Percentiles rank a stretch among this genome's conserved stretches.
These are phyloP conservation scores for Holocentrus rufus DNA, from an alignment of 2,797 vertebrate genomes.

Conservation along the genomic window DNA sequence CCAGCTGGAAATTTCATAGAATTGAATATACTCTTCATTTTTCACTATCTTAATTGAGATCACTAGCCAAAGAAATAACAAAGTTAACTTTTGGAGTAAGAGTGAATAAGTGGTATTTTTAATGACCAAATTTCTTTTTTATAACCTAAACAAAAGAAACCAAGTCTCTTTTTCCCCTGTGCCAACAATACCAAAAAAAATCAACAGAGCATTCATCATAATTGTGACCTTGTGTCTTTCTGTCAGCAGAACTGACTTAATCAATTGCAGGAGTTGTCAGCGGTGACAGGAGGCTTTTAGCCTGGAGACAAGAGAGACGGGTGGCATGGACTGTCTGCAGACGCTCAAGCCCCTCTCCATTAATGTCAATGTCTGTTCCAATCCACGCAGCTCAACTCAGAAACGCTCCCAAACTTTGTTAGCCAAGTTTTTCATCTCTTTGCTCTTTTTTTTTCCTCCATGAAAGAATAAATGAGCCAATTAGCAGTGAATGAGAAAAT, in stretches of 20 bases:
- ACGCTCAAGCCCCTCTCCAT: constrained; percentile 63
- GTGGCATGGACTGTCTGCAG: constrained; percentile 66
- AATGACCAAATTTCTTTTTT: constrained; percentile 46
- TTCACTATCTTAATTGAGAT: not conserved
- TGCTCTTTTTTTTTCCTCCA: constrained; percentile 20
- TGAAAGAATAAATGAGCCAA: constrained; percentile 70
- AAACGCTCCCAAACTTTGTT: constrained; percentile 70
- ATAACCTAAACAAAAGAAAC: constrained; percentile 30
- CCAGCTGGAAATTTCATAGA: constrained; percentile 27
- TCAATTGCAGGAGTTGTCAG: constrained; percentile 77
- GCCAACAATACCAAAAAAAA: constrained; percentile 53
- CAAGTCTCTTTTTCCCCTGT: not conserved
- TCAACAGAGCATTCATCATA: constrained; percentile 73
- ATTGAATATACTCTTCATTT: not conserved
- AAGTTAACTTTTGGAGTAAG: not conserved
- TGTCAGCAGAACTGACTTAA: constrained; percentile 77
- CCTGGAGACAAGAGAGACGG: constrained; percentile 64
- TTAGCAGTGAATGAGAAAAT: constrained; percentile 72
- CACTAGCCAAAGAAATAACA: not conserved
- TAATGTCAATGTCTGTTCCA: constrained; percentile 68
- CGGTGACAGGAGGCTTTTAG: constrained; percentile 77
- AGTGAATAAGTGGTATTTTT: constrained; percentile 27
- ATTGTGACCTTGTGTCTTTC: constrained; percentile 75
- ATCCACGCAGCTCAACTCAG: constrained; percentile 55
- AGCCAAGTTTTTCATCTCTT: constrained; percentile 55